Evolutionary conservation across 2,888 invertebrate genomes (phyloP), one percentile per base, ranked within the genome.

Genomic region (Orthosia gracilis): DNA sequence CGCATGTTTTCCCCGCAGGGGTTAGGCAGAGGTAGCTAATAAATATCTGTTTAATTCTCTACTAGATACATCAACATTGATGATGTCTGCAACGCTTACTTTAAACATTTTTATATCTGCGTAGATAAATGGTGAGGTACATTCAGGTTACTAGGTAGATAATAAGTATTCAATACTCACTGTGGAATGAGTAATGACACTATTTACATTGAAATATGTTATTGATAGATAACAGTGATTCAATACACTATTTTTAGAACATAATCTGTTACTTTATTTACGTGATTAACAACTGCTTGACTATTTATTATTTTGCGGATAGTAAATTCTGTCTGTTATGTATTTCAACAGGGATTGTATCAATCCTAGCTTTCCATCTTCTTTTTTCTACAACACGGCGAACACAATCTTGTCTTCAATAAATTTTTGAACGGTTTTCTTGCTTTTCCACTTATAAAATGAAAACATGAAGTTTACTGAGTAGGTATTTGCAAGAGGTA

Each of bases 161-260:
- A 58, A 18, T 13, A 26, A 11, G n/a, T 45, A 21, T 1, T 7
- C 15, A 40, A 58, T 26, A 61, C 23, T 75, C 17, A 54, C 9
- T 21, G 54, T 18, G 13, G n/a, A 59, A 23, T 2, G 18, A 21
- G 15, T 5, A 55, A 49, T 40, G 0, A 21, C 55, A 47, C 26
- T 52, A 49, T 66, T 54, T 13, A n/a, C 13, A 47, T 58, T 40
- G 17, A 49, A 45, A 18, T 63, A 50, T 47, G 21, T 67, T 47
- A 31, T 74, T 52, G 5, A 58, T 52, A 59, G n/a, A 54, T 59
- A 23, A 31, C n/a, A 59, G 15, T 58, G 15, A 49, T 49, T 59
- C 17, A 47, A 17, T 47, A 59, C 11, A 23, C 23, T 54, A 59
- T 59, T 75, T 75, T 59, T 75, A 54, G 52, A 74, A 23, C 15